Percentiles rank a stretch among this genome's conserved stretches.
phyloP scores from a whole-genome alignment of 2,113 vertebrate genomes.

The Elanus axillaris region DNA sequence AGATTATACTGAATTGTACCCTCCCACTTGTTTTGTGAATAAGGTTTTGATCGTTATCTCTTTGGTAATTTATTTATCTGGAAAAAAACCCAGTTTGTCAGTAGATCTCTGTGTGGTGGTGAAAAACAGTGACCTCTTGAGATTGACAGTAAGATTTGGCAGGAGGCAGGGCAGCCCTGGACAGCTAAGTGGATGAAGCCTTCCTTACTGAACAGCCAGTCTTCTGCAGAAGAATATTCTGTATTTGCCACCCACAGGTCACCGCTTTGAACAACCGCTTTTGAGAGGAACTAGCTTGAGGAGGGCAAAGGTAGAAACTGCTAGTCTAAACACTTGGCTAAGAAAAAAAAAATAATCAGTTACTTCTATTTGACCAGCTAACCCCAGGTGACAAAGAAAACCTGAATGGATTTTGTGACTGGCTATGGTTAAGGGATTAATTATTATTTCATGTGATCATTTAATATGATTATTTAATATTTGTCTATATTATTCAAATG shows the following conservation, averaged over 20 bases:
- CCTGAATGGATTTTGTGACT: not conserved
- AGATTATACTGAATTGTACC: not conserved
- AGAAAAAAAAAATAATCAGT: not conserved
- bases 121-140: not conserved
- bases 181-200: not conserved
- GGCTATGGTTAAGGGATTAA: not conserved
- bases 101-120: not conserved
- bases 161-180: not conserved
- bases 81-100: not conserved
- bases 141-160: not conserved
- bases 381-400: not conserved
- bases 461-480: not conserved
- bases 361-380: not conserved
- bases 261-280: not conserved
- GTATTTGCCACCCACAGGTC: not conserved
- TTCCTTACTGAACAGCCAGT: not conserved
- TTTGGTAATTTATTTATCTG: not conserved
- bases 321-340: not conserved
- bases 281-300: not conserved
- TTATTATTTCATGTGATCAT: not conserved
- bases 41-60: not conserved
- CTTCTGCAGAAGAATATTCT: not conserved
- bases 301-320: not conserved
- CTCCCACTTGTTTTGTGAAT: not conserved
- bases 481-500: not conserved